phyloP scores from a whole-genome alignment of 2,888 invertebrate species.

The Sepiola atlantica region DNA sequence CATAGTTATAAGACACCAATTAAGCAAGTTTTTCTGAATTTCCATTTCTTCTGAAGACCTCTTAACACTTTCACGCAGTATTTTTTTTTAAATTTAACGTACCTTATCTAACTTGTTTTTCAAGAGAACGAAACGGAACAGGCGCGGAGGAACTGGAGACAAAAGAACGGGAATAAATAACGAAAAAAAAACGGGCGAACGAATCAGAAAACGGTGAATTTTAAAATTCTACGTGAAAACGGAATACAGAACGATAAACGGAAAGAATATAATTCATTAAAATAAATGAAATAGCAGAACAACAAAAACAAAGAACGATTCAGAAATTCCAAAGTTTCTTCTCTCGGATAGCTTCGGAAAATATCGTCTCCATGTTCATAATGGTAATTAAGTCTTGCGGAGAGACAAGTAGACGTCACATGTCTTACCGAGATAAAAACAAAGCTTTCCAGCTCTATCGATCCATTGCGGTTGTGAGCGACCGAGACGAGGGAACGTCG shows the following conservation, averaged over 20 bases:
- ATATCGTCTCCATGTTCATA: constrained; percentile 32
- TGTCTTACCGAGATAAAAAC: constrained; percentile 23
- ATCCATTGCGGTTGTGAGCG: neutral
- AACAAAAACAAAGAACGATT: neutral
- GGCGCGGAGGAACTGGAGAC: too few species aligned
- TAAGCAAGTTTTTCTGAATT: too few species aligned
- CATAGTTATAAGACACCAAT: too few species aligned
- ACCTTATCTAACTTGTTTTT: too few species aligned
- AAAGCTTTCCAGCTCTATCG: neutral
- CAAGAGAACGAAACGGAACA: too few species aligned
- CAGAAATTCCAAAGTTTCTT: neutral
- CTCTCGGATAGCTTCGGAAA: neutral
- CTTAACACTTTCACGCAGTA: too few species aligned
- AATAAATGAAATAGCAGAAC: neutral
- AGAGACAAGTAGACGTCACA: constrained; percentile 32
- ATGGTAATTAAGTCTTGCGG: constrained; percentile 32
- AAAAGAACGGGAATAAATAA: neutral
- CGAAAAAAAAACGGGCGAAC: neutral
- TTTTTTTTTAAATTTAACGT: too few species aligned
- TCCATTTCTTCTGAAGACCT: too few species aligned
- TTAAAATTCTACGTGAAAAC: neutral
- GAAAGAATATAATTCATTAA: neutral
- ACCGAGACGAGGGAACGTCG: neutral
- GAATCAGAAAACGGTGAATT: neutral
- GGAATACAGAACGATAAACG: too few species aligned